A percentile compares a stretch with the other conserved stretches of the same genome.
These are phyloP conservation scores for Heliconius hermathena DNA, from an alignment of 1,140 invertebrate genomes.

Conservation along the genomic window DNA sequence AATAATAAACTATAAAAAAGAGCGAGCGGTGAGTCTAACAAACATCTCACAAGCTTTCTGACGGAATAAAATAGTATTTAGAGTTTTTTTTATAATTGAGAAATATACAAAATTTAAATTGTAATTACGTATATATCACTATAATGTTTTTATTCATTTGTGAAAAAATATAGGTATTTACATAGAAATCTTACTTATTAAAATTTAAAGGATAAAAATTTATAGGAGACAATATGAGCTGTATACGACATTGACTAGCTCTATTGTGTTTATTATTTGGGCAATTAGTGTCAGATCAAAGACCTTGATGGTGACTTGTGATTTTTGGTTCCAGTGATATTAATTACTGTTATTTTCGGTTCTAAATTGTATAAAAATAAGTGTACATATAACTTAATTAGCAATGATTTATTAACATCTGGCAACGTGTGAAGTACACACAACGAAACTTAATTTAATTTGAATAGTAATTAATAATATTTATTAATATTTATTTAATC, in stretches of 20 bases:
- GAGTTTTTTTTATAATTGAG: no score
- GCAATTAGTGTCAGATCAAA: not conserved
- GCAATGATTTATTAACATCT: not conserved
- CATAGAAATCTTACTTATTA: no score
- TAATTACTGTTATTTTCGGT: not conserved
- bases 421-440: not conserved
- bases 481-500: not conserved
- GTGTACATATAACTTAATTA: constrained; percentile 2
- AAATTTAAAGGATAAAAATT: no score
- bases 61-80: not conserved
- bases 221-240: no score
- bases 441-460: not conserved
- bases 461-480: not conserved
- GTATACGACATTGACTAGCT: not conserved
- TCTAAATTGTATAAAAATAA: constrained; percentile 6
- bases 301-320: not conserved
- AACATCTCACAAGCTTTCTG: not conserved
- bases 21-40: not conserved
- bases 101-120: no score
- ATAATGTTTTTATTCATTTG: no score
- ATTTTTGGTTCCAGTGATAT: constrained; percentile 13
- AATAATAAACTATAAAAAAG: not conserved
- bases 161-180: no score
- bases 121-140: no score
- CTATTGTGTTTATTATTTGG: not conserved